phyloP scores from a whole-genome alignment of 2,797 vertebrate species.

The Calcarius lapponicus region DNA sequence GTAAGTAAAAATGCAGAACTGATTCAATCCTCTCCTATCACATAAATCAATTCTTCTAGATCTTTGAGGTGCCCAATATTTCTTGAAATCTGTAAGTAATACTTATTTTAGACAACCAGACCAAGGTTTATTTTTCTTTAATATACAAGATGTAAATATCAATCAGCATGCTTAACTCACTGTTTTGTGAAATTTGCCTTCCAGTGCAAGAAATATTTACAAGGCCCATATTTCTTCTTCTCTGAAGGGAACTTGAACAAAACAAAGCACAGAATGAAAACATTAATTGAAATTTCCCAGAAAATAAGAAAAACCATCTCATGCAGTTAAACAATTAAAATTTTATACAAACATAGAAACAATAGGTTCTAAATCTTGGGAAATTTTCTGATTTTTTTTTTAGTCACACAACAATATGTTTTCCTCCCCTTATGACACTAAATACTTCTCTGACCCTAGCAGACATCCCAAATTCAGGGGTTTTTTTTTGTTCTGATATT shows the following conservation, averaged over 20 bases:
- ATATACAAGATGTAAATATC: background rate
- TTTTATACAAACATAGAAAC: background rate
- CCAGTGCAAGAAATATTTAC: conserved; percentile 35
- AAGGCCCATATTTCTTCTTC: conserved; percentile 68
- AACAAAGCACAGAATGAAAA: conserved; percentile 19
- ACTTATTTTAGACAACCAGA: background rate
- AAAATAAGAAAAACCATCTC: background rate
- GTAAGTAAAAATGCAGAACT: background rate
- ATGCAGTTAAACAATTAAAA: background rate
- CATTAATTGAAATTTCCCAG: background rate
- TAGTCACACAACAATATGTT: background rate
- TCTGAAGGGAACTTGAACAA: conserved; percentile 71
- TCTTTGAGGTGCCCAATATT: background rate
- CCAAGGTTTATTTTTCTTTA: background rate
- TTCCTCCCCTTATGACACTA: background rate
- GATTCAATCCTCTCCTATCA: background rate
- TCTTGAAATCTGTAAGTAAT: background rate
- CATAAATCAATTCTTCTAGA: background rate
- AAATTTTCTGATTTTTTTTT: background rate
- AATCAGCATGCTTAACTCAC: conserved; percentile 66
- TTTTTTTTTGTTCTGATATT: background rate
- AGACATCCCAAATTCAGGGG: fast-evolving
- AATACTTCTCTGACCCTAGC: background rate
- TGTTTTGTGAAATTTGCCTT: conserved; percentile 39
- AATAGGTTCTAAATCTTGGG: background rate